A percentile compares a stretch with the other conserved stretches of the same genome.
Evolutionary conservation across 1,140 invertebrate genomes (phyloP).

Genomic region (Chrysopa pallens): DNA sequence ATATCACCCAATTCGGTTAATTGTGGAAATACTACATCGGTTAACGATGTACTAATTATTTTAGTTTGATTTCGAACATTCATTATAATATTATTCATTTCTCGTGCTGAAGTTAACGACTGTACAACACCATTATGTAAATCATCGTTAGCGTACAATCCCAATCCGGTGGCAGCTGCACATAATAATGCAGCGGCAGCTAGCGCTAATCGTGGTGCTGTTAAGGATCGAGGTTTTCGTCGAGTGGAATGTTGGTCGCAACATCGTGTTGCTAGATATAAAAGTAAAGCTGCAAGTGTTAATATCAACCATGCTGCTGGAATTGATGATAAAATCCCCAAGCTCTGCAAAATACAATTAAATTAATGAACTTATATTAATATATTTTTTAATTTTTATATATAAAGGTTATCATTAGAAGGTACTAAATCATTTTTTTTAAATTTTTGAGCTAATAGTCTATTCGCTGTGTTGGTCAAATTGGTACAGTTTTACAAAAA

Average conservation of each 20-base stretch:
- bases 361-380: too few relatives aligned
- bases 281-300: slow-evolving; percentile 67
- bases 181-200: slow-evolving; percentile 70
- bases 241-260: slow-evolving; percentile 38
- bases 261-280: slow-evolving; percentile 83
- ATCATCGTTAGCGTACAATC: slow-evolving; percentile 86
- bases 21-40: slow-evolving; percentile 42
- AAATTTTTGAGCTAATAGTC: too few relatives aligned
- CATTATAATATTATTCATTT: slow-evolving; percentile 54
- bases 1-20: slow-evolving; percentile 49
- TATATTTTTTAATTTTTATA: too few relatives aligned
- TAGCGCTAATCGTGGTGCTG: slow-evolving; percentile 64
- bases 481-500: too few relatives aligned
- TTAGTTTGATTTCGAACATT: slow-evolving; percentile 56
- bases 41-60: slow-evolving; percentile 35
- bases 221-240: slow-evolving; percentile 68
- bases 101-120: slow-evolving; percentile 54
- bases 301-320: slow-evolving; percentile 80
- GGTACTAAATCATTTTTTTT: too few relatives aligned
- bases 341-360: slow-evolving; percentile 48
- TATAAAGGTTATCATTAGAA: too few relatives aligned
- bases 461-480: too few relatives aligned
- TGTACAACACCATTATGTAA: slow-evolving; percentile 75
- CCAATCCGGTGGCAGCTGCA: slow-evolving; percentile 54
- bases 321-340: slow-evolving; percentile 77